These are phyloP conservation scores for Nycticebus coucang DNA, from an alignment of 2,113 vertebrate species.

Conservation along the genomic window DNA sequence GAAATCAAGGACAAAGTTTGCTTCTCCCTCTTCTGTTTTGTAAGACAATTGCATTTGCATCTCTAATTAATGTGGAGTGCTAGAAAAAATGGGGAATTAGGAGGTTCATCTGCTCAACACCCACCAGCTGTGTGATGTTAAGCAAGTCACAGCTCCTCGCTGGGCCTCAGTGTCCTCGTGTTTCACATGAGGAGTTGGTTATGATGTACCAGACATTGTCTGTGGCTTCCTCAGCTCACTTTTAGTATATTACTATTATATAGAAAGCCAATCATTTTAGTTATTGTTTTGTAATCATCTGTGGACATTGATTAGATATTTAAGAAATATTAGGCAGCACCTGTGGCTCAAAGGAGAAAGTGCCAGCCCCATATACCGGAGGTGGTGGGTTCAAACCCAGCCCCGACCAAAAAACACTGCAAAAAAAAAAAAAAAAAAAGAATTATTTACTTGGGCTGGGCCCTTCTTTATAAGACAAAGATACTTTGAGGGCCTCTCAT, in stretches of 20 bases:
- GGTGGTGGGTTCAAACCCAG: too few species aligned
- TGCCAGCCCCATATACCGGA: too few species aligned
- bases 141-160: not conserved
- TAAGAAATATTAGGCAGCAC: too few species aligned
- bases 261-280: not conserved
- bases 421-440: too few species aligned
- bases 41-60: not conserved
- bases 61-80: not conserved
- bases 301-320: not conserved
- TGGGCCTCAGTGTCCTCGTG: not conserved
- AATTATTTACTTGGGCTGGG: not conserved
- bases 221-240: not conserved
- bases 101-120: not conserved
- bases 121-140: not conserved
- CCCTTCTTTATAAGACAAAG: slow-evolving; percentile 3
- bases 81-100: not conserved
- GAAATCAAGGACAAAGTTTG: not conserved
- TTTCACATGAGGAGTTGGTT: not conserved
- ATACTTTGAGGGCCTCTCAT: not conserved
- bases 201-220: not conserved
- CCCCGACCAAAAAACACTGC: too few species aligned
- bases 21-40: not conserved
- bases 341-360: too few species aligned
- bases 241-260: not conserved
- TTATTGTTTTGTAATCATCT: not conserved